Base-by-base conservation (phyloP, 2,797 vertebrate species). In the Cyprinella venusta region DNA sequence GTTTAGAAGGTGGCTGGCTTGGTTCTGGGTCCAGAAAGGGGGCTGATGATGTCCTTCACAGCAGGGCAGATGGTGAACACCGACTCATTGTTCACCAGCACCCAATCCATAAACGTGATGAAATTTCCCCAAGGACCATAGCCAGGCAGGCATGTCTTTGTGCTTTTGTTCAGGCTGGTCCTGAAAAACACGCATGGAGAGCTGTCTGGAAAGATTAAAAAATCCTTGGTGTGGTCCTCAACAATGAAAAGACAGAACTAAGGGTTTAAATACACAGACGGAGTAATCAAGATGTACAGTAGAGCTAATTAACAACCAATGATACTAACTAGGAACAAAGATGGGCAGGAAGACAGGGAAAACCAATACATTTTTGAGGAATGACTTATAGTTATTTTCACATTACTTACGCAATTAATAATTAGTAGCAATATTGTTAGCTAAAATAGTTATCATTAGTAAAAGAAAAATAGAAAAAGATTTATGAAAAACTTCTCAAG, bases 71-170 rank as follows among this genome's bases (percentile, higher is more conserved):
- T n/a, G 33, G 33, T 19, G 18, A 65, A 65, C 4, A 0, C 1
- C 9, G 8, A 36, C 21, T 19, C 33, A 2, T 38, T 21, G 8
- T 36, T 10, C 33, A 38, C 33, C 33, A 67, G 64, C 33, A 12
- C 33, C 18, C 4, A n/a, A 21, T 56, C 8, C 1, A n/a, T 8
- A n/a, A n/a, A n/a, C 3, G 8, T 4, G 4, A 0, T 0, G 5
- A 56, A n/a, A 56, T 56, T 21, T n/a, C 8, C 54, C 54, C 21
- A 4, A n/a, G 8, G 8, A 59, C 9, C 56, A 24, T 24, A n/a
- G 12, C 9, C 9, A 24, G 19, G 18, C 64, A 67, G 64, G 18
- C 8, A 8, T 36, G 10, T 6, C 19, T 40, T 68, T 40, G 33
- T 21, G 33, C 0, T 0, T 16, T 67, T 4, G 4, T 19, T 67